phyloP scores from a whole-genome alignment of 2,113 vertebrate species.

The Saccopteryx leptura region DNA sequence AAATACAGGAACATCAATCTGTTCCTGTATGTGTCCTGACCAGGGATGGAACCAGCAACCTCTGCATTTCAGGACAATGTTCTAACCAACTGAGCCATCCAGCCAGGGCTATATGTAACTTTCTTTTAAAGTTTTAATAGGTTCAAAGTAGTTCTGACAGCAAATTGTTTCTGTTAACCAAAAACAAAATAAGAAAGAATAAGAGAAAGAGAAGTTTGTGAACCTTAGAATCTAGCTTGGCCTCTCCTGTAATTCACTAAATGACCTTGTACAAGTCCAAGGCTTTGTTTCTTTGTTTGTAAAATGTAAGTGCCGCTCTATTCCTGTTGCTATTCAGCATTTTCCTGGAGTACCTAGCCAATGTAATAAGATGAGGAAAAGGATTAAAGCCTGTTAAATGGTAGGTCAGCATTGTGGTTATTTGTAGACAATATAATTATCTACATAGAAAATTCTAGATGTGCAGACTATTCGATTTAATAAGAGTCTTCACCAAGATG shows the following conservation, averaged over 20 bases:
- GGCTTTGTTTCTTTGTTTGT: slow-evolving; percentile 44
- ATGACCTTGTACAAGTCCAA: not conserved
- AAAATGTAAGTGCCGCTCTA: not conserved
- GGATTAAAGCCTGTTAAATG: not conserved
- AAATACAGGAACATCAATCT: too few relatives aligned
- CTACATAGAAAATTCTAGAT: slow-evolving; percentile 4
- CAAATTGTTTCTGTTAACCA: slow-evolving; percentile 45
- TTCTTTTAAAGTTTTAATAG: slow-evolving; percentile 15
- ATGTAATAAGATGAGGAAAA: not conserved
- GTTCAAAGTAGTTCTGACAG: slow-evolving; percentile 42
- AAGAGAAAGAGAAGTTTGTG: slow-evolving; percentile 43
- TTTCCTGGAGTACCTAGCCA: not conserved
- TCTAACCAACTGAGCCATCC: too few relatives aligned
- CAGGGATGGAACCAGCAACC: too few relatives aligned
- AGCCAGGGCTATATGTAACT: not conserved
- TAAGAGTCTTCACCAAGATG: slow-evolving; percentile 22
- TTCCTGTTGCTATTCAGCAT: not conserved
- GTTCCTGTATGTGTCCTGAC: too few relatives aligned
- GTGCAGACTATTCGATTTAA: not conserved
- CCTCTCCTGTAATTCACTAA: not conserved
- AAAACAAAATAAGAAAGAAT: slow-evolving; percentile 57
- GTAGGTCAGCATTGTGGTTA: not conserved
- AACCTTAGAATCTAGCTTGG: slow-evolving; percentile 17
- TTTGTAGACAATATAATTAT: not conserved
- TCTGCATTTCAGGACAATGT: too few relatives aligned